phyloP scores from a whole-genome alignment of 2,888 invertebrate genomes.

The Parnassius orleans region DNA sequence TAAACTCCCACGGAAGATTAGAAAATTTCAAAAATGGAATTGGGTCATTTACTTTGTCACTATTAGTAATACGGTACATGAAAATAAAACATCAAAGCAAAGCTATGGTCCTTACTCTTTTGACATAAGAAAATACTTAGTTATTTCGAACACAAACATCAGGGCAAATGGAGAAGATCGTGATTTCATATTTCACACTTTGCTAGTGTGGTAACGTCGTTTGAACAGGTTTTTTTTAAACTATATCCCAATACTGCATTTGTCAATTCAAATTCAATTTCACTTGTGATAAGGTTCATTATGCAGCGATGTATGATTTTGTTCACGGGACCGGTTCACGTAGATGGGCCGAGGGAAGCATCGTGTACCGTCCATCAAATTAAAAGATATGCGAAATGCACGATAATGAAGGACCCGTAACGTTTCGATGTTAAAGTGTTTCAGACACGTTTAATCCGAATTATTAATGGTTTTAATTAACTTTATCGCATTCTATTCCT shows the following conservation, averaged over 20 bases:
- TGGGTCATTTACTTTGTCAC: slow-evolving; percentile 46
- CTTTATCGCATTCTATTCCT: slow-evolving; percentile 71
- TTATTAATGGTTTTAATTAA: slow-evolving; percentile 76
- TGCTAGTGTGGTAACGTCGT: slow-evolving; percentile 65
- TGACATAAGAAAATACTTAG: slow-evolving; percentile 62
- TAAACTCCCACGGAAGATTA: slow-evolving; percentile 21
- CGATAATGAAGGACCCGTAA: slow-evolving; percentile 51
- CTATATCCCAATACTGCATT: slow-evolving; percentile 38
- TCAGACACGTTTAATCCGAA: slow-evolving; percentile 60
- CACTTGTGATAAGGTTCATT: slow-evolving; percentile 38
- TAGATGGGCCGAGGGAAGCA: slow-evolving; percentile 39
- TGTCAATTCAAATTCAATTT: slow-evolving; percentile 34
- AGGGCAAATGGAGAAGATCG: slow-evolving; percentile 69
- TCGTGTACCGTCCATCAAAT: slow-evolving; percentile 60
- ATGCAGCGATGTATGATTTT: slow-evolving; percentile 30
- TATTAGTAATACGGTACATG: slow-evolving; percentile 50
- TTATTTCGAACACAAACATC: slow-evolving; percentile 76
- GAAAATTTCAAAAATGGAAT: slow-evolving; percentile 50
- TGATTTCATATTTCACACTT: slow-evolving; percentile 81
- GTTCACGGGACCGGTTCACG: slow-evolving; percentile 32
- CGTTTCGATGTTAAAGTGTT: slow-evolving; percentile 58
- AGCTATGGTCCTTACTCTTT: slow-evolving; percentile 57
- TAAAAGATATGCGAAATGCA: slow-evolving; percentile 71
- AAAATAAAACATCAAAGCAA: slow-evolving; percentile 54
- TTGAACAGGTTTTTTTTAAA: slow-evolving; percentile 68